Base-by-base conservation (phyloP, 2,888 invertebrate genomes). In the Masnerella sp. region DNA sequence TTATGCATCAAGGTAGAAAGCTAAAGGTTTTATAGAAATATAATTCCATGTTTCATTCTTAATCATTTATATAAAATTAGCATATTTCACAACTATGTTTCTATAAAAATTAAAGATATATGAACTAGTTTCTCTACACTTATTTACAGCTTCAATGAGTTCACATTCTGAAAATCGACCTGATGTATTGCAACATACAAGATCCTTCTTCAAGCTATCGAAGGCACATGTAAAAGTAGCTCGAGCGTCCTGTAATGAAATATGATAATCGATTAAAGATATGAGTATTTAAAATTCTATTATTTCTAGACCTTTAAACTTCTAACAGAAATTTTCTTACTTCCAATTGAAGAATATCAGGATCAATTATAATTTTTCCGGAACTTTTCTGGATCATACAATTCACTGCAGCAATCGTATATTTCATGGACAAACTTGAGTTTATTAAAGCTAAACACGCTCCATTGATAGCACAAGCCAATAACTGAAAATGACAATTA, bases 401-500 rank as follows among this genome's bases (percentile, higher is more conserved):
- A 56, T 91, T 90, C 0, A 96, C 92, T 0, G 95, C 95, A 4
- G 94, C 96, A 82, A 96, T 91, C 25, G 94, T 90, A 83, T 91
- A 94, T 76, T 93, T 93, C 93, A 97, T 93, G 9, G 94, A 91
- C n/a, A 97, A 88, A 17, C 95, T 94, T 0, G 95, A 91, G 88
- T 95, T 93, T 0, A 97, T 89, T 22, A 96, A 88, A 0, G 96
- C 95, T 65, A 96, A 88, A 85, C 95, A 96, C 0, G 92, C 90
- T 17, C 95, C 93, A 89, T 97, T 98, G 25, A 97, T 89, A 9
- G 93, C 91, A 85, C 95, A 94, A 0, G 96, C 92, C 54, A 96
- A 88, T 1, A 96, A 85, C 95, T 93, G 87, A 73, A 88, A 80
- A 87, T 80, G 51, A 78, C 45, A 25, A 25, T 43, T n/a, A n/a